Conservation (phyloP, 2,113 vertebrate genomes). For the Cebus imitator region DNA sequence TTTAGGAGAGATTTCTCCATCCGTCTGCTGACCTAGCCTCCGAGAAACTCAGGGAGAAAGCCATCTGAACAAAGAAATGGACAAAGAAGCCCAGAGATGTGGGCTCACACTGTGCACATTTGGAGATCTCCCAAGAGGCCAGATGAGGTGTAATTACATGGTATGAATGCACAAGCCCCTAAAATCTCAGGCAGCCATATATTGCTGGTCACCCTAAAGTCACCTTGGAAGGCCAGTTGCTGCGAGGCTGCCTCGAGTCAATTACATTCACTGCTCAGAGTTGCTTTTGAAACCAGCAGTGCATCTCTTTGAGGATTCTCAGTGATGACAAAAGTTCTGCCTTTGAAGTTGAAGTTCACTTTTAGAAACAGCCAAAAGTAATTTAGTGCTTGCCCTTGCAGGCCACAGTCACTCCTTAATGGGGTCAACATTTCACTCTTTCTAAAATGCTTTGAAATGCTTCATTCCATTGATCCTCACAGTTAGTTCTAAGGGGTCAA, state of each 20-base stretch:
- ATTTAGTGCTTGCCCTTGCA: not conserved
- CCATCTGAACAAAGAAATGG: not conserved
- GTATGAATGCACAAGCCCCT: fast-evolving
- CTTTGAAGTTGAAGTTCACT: not conserved
- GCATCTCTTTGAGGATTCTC: not conserved
- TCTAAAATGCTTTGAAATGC: not conserved
- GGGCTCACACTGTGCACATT: not conserved
- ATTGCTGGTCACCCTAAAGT: too few species aligned
- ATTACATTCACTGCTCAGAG: not conserved
- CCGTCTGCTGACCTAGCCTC: not conserved
- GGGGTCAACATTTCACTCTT: not conserved
- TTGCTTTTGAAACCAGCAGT: not conserved
- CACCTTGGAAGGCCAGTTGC: not conserved
- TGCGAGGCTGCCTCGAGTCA: not conserved
- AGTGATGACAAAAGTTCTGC: not conserved
- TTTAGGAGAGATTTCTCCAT: not conserved
- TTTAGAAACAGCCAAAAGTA: not conserved
- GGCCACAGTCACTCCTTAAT: not conserved
- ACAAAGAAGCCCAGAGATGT: not conserved
- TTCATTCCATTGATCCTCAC: not conserved
- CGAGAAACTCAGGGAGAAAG: not conserved
- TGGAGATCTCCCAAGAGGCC: not conserved
- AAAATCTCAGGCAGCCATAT: not conserved
- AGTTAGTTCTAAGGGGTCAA: not conserved
- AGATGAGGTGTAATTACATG: not conserved